Base-by-base conservation (phyloP, 92 coral and sea anemone genomes). In the Siderastrea radians region DNA sequence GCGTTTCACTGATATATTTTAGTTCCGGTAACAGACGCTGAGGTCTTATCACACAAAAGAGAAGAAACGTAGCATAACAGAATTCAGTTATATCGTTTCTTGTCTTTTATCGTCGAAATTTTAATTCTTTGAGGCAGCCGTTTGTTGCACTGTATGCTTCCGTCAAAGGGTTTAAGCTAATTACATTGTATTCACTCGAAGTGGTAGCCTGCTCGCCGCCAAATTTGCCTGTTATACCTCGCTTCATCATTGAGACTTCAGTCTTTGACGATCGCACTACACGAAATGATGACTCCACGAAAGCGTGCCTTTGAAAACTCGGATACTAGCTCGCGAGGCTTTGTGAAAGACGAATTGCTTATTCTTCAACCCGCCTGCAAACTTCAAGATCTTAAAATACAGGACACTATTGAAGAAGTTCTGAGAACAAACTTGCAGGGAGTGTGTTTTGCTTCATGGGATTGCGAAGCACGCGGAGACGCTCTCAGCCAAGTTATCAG, bases 281-380 rank as follows among this genome's bases (percentile, higher is more conserved):
- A 8, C 26, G 82, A 74, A 52, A 67, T 66, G 75, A 85, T 78
- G 83, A 66, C 85, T 11, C 75, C 61, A 6, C 16, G 75, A 50
- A 78, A 85, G 54, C 89, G 89, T 16, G 44, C 62, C 51, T 62
- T 61, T 44, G 87, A 73, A 61, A 74, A 49, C 53, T 50, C 64
- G 17, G 65, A 9, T 45, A 16, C 26, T 15, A 46, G 46, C 10
- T 50, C 72, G 4, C 87, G 62, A 6, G n/a, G 66, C 65, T n/a
- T 82, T 13, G 8, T 17, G 17, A 82, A 82, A 82, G 78, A 61
- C 15, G 87, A 84, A 15, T 85, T 95, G 52, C 73, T 91, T 26
- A 94, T 95, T 61, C 93, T 95, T 44, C 98, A 95, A 72, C 98
- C 98, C 1, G 98, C 98, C 17, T 95, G 98, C n/a, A 88, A 93